phyloP scores from a whole-genome alignment of 2,888 invertebrate genomes.

The Pyralis farinalis region DNA sequence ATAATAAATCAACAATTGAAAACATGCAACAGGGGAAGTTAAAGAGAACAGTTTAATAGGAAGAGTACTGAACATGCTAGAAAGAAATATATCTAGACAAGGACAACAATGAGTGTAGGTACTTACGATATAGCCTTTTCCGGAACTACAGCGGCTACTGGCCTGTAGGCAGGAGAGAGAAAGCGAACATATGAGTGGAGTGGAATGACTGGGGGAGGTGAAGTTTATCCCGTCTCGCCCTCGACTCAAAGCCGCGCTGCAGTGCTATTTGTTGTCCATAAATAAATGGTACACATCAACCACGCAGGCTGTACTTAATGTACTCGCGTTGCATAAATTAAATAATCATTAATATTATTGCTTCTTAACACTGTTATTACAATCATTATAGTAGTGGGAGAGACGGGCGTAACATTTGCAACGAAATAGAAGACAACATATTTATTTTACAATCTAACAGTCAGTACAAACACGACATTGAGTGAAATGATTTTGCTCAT shows the following conservation, averaged over 20 bases:
- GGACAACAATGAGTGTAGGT: constrained; percentile 74
- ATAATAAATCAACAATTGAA: constrained; percentile 1
- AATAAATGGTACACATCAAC: constrained; percentile 10
- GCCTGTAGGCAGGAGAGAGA: constrained; percentile 85
- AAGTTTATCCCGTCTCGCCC: constrained; percentile 60
- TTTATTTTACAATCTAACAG: constrained; percentile 40
- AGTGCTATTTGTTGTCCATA: constrained; percentile 24
- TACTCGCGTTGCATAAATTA: neutral
- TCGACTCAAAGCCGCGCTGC: constrained; percentile 25
- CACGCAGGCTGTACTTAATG: neutral
- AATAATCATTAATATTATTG: neutral
- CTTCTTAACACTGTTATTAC: neutral
- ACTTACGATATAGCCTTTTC: constrained; percentile 97
- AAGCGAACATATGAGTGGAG: constrained; percentile 79
- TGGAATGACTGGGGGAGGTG: constrained; percentile 64
- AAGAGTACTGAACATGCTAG: constrained; percentile 22
- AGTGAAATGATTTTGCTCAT: constrained; percentile 40
- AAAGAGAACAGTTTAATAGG: neutral
- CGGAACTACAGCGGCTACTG: constrained; percentile 95
- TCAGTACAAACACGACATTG: constrained; percentile 47
- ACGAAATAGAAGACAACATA: constrained; percentile 43
- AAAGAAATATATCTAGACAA: constrained; percentile 47
- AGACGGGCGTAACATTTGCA: constrained; percentile 50
- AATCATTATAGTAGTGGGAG: constrained; percentile 18
- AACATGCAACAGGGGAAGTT: constrained; percentile 11